Percentiles rank a stretch among this genome's conserved stretches.
These are phyloP conservation scores for Anas platyrhynchos DNA, from an alignment of 2,113 vertebrate genomes.

Conservation along the genomic window DNA sequence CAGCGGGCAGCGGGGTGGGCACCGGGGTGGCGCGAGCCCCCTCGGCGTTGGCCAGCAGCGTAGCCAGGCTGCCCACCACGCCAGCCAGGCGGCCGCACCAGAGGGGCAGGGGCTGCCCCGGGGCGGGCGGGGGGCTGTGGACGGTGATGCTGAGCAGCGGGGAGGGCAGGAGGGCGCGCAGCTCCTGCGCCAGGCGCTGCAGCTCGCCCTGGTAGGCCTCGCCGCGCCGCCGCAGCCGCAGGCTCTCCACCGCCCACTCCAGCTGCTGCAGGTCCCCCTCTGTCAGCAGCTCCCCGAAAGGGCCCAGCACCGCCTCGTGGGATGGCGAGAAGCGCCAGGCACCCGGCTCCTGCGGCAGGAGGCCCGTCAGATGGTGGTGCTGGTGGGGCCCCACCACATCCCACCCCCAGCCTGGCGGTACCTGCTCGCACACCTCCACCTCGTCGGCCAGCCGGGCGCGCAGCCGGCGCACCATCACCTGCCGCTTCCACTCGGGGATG, in stretches of 20 bases:
- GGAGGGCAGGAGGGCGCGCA: conserved; percentile 87
- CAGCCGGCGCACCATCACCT: conserved; percentile 94
- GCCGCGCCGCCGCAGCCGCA: conserved; percentile 85
- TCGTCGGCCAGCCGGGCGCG: conserved; percentile 84
- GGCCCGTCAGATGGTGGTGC: neutral
- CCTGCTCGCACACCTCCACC: conserved; percentile 79
- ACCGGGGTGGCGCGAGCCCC: conserved; percentile 27
- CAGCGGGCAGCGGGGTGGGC: neutral
- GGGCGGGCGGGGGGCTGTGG: conserved; percentile 83
- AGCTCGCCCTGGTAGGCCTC: conserved; percentile 88
- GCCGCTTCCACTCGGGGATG: conserved; percentile 97
- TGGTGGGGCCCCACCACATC: neutral
- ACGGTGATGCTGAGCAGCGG: conserved; percentile 89
- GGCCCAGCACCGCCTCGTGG: conserved; percentile 92
- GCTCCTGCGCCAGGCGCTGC: conserved; percentile 83
- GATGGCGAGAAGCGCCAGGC: conserved; percentile 89
- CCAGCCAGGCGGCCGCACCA: conserved; percentile 89
- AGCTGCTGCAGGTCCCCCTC: conserved; percentile 90
- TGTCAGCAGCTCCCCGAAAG: conserved; percentile 93
- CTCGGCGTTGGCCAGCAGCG: conserved; percentile 83
- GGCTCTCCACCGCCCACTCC: conserved; percentile 88
- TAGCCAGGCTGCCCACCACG: conserved; percentile 88
- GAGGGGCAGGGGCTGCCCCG: conserved; percentile 78
- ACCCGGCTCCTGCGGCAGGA: conserved; percentile 39
- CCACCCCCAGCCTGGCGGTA: neutral